phyloP scores from a whole-genome alignment of 1,140 invertebrate genomes.

The Popillia japonica region DNA sequence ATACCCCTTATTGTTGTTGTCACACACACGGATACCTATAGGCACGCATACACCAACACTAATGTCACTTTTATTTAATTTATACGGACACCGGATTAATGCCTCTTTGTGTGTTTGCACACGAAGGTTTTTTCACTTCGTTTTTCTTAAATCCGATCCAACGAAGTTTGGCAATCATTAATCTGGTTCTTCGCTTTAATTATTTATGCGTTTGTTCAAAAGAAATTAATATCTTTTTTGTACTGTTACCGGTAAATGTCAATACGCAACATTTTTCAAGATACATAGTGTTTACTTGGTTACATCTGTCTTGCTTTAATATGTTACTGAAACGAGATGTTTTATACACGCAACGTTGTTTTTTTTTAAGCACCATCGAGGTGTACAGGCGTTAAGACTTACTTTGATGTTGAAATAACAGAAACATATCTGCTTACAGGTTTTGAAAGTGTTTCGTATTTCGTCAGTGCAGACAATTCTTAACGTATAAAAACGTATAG shows the following conservation, averaged over 20 bases:
- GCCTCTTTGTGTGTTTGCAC: conserved; percentile 38
- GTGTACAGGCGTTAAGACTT: too few relatives aligned
- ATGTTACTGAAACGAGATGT: too few relatives aligned
- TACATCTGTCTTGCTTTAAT: too few relatives aligned
- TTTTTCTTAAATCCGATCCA: conserved; percentile 3
- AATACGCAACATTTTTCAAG: too few relatives aligned
- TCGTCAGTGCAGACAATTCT: too few relatives aligned
- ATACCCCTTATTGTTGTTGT: conserved; percentile 27
- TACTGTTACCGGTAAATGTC: neutral
- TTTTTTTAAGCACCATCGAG: too few relatives aligned
- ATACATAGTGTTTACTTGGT: too few relatives aligned
- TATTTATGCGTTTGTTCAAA: neutral
- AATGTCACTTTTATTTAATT: conserved; percentile 45
- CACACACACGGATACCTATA: conserved; percentile 3
- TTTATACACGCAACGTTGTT: too few relatives aligned
- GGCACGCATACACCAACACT: neutral
- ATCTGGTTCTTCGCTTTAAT: neutral
- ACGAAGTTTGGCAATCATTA: conserved; percentile 11
- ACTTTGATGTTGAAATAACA: too few relatives aligned
- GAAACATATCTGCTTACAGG: too few relatives aligned
- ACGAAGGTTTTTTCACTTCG: neutral
- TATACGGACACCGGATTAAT: conserved; percentile 43
- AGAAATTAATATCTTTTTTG: neutral
- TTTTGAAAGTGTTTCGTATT: too few relatives aligned
- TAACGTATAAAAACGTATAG: too few relatives aligned